Evolutionary conservation across 2,113 vertebrate species (phyloP).

Genomic region (Ctenodactylus gundi): DNA sequence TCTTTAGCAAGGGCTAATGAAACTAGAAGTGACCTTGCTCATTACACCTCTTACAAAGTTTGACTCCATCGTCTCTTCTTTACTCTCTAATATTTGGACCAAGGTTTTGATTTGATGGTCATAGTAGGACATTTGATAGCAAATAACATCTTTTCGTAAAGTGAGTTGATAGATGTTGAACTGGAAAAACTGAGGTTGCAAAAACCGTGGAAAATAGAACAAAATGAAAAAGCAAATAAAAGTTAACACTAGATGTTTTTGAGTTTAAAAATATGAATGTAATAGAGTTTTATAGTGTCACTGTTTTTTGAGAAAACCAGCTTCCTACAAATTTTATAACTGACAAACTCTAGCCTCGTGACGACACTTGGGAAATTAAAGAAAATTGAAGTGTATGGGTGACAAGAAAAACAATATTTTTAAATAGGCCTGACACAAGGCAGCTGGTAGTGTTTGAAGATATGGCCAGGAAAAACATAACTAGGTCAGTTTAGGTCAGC

Average conservation of each 20-base stretch:
- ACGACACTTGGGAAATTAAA: background rate
- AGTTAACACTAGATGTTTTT: background rate
- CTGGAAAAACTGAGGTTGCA: background rate
- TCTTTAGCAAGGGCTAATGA: background rate
- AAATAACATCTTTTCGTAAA: background rate
- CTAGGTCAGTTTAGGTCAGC: conserved; percentile 39
- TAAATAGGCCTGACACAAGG: background rate
- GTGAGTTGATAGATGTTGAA: background rate
- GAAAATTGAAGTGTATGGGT: background rate
- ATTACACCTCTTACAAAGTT: background rate
- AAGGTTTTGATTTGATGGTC: background rate
- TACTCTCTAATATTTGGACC: background rate
- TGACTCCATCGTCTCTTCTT: background rate
- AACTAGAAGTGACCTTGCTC: background rate
- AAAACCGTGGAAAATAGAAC: background rate
- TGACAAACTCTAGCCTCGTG: background rate
- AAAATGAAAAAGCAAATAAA: background rate
- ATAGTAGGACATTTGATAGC: background rate
- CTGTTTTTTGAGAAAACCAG: background rate
- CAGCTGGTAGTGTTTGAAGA: conserved; percentile 15
- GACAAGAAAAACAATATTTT: background rate
- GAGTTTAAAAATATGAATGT: conserved; percentile 5
- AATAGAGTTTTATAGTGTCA: background rate
- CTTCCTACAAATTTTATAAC: conserved; percentile 19
- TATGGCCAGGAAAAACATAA: conserved; percentile 33